A percentile compares a stretch with the other conserved stretches of the same genome.
Evolutionary conservation across 2,888 invertebrate species (phyloP).

Genomic region (Epirrita christyi): DNA sequence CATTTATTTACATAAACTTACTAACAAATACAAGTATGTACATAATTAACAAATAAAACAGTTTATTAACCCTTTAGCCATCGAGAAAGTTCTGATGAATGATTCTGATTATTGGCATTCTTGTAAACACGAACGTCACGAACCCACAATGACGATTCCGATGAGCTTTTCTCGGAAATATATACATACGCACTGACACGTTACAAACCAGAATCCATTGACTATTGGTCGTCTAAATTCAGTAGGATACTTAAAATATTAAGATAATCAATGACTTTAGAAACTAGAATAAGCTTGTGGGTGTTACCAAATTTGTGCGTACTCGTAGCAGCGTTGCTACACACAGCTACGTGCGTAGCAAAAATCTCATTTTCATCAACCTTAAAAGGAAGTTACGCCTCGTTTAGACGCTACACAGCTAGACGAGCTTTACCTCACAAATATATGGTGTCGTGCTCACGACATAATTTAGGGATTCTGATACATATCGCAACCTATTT

Average conservation of each 20-base stretch:
- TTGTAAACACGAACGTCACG: neutral
- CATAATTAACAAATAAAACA: neutral
- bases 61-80: neutral
- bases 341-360: conserved; percentile 3
- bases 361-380: neutral
- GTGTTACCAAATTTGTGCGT: neutral
- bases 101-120: neutral
- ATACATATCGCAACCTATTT: conserved; percentile 8
- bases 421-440: neutral
- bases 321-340: neutral
- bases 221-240: neutral
- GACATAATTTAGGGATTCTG: conserved; percentile 12
- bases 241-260: neutral
- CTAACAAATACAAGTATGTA: neutral
- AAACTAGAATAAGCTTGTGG: neutral
- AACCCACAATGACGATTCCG: neutral
- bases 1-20: too few species aligned
- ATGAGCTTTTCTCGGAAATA: neutral
- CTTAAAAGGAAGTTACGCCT: neutral
- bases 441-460: neutral
- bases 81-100: too few species aligned
- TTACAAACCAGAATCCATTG: conserved; percentile 6
- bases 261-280: too few species aligned
- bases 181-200: neutral
- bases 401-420: too few species aligned